Percentiles rank a stretch among this genome's conserved stretches.
These are phyloP conservation scores for Stenchaetothrips biformis DNA, from an alignment of 2,888 invertebrate genomes.

Conservation along the genomic window DNA sequence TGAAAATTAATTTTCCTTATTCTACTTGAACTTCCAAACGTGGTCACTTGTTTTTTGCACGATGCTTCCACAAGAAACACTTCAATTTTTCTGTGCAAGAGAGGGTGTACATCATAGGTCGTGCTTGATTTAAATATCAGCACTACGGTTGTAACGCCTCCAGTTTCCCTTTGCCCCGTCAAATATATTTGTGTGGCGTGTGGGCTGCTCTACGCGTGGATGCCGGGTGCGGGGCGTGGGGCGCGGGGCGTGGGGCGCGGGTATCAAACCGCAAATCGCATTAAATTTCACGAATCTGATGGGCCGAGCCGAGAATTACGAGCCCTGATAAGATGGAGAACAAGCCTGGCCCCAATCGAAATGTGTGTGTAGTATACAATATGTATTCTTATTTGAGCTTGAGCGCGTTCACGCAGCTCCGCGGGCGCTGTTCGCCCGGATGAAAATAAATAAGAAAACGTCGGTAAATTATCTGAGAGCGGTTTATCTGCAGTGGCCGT, in stretches of 20 bases:
- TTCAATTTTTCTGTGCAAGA: too few species aligned
- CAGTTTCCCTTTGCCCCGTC: too few species aligned
- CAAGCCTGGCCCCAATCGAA: background rate
- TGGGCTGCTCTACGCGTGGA: too few species aligned
- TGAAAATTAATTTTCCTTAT: too few species aligned
- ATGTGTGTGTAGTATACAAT: background rate
- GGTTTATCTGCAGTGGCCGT: background rate
- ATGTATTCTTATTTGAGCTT: background rate
- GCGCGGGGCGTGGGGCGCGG: background rate
- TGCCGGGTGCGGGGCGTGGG: background rate
- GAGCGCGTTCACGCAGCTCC: background rate
- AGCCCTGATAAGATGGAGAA: background rate
- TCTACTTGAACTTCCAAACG: background rate
- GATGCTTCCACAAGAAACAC: too few species aligned
- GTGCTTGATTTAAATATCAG: too few species aligned
- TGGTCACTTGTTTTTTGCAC: too few species aligned
- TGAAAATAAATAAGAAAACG: background rate
- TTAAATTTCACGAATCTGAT: background rate
- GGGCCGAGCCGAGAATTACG: background rate
- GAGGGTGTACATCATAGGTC: too few species aligned
- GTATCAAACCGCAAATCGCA: background rate
- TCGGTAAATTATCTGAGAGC: background rate
- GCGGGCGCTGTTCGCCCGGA: background rate
- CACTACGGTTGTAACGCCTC: too few species aligned
- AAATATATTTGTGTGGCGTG: too few species aligned